A percentile compares a stretch with the other conserved stretches of the same genome.
Conservation (phyloP, 2,888 invertebrate genomes). For the Tortrix viridana region DNA sequence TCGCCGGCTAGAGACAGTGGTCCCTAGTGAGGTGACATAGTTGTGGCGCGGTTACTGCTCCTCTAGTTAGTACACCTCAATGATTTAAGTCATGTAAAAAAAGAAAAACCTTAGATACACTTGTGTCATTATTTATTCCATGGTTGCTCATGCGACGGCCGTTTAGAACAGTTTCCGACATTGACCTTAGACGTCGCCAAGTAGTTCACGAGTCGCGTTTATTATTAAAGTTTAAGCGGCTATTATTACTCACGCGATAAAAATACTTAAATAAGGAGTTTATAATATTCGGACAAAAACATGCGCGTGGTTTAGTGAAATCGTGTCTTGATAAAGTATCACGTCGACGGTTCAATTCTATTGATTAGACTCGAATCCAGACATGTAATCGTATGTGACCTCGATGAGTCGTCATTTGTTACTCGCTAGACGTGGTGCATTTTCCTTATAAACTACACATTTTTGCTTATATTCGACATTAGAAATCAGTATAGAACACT, state of each 20-base stretch:
- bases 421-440: slow-evolving; percentile 10
- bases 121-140: slow-evolving; percentile 28
- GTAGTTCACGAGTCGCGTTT: slow-evolving; percentile 4
- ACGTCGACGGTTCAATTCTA: slow-evolving; percentile 10
- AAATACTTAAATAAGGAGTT: not conserved
- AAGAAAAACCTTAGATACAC: slow-evolving; percentile 7
- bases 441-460: slow-evolving; percentile 28
- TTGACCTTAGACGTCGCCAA: slow-evolving; percentile 21
- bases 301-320: not conserved
- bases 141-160: slow-evolving; percentile 16
- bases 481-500: slow-evolving; percentile 3
- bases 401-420: slow-evolving; percentile 7
- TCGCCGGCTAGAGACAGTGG: too few species aligned
- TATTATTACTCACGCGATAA: slow-evolving; percentile 6
- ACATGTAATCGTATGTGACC: slow-evolving; percentile 22
- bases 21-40: too few species aligned
- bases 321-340: not conserved
- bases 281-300: not conserved
- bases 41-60: too few species aligned
- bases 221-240: slow-evolving; percentile 3
- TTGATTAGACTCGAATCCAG: slow-evolving; percentile 15
- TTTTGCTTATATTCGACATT: slow-evolving; percentile 8
- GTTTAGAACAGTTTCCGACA: slow-evolving; percentile 22
- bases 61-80: too few species aligned
- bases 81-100: too few species aligned